These are phyloP conservation scores for Hymenopus coronatus DNA, from an alignment of 2,888 invertebrate genomes.

Conservation along the genomic window DNA sequence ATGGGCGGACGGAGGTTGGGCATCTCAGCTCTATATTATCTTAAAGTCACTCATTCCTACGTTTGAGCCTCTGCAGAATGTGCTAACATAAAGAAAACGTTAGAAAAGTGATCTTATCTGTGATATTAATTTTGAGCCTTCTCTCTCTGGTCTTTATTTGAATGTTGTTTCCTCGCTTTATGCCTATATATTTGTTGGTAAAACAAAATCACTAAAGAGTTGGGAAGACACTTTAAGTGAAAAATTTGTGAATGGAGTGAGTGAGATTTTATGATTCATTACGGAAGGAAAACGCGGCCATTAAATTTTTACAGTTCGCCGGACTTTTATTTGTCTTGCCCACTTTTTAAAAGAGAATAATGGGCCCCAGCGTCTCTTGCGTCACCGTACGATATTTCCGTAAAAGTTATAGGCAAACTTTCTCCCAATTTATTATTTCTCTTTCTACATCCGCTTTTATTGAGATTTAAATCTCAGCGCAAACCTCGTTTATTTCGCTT, in stretches of 20 bases:
- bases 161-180: not conserved
- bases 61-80: too few species aligned
- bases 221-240: conserved; percentile 12
- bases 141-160: not conserved
- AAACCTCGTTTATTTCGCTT: too few species aligned
- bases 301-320: conserved; percentile 30
- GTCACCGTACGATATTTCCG: not conserved
- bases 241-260: not conserved
- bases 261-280: conserved; percentile 26
- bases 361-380: not conserved
- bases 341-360: not conserved
- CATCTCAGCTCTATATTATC: too few species aligned
- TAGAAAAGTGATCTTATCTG: not conserved
- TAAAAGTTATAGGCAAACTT: not conserved
- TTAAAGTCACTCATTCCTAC: too few species aligned
- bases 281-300: conserved; percentile 8
- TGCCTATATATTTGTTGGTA: not conserved
- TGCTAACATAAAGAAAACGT: not conserved
- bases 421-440: not conserved
- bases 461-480: too few species aligned
- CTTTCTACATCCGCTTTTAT: not conserved
- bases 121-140: not conserved
- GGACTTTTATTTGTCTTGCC: conserved; percentile 21
- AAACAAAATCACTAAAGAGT: not conserved
- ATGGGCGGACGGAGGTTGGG: too few species aligned